phyloP scores from a whole-genome alignment of 23 tunicate species.

The Trididemnum nubilum region DNA sequence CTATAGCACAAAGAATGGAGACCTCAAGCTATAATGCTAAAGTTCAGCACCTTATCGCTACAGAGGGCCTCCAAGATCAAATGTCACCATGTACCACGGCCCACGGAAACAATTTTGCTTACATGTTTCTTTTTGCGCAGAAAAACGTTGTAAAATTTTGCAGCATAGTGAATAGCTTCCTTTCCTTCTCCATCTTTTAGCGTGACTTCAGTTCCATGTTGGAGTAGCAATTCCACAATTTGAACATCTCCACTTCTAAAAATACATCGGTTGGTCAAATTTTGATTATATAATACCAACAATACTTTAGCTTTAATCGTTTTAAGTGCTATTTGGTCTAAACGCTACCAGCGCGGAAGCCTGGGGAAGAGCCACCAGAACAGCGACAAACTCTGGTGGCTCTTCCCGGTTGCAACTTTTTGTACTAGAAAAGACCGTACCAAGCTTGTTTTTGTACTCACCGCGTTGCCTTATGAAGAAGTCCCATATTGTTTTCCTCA shows the following conservation, averaged over 20 bases:
- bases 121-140: neutral
- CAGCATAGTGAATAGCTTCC: constrained; percentile 45
- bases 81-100: too few species aligned
- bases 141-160: constrained; percentile 11
- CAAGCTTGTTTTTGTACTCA: too few species aligned
- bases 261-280: neutral
- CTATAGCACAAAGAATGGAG: too few species aligned
- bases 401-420: too few species aligned
- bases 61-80: too few species aligned
- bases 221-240: constrained; percentile 18
- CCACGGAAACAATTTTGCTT: too few species aligned
- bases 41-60: too few species aligned
- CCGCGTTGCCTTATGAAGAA: neutral
- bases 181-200: constrained; percentile 33
- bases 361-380: neutral
- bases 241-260: constrained; percentile 11
- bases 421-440: too few species aligned
- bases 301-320: too few species aligned
- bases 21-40: too few species aligned
- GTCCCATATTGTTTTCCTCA: neutral
- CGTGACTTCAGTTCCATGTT: constrained; percentile 43
- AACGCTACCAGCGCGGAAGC: neutral
- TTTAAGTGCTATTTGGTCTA: neutral
- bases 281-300: neutral
- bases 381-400: too few species aligned